Evolutionary conservation across 2,888 invertebrate genomes (phyloP).

Genomic region (Mesopsocus fuscifrons): DNA sequence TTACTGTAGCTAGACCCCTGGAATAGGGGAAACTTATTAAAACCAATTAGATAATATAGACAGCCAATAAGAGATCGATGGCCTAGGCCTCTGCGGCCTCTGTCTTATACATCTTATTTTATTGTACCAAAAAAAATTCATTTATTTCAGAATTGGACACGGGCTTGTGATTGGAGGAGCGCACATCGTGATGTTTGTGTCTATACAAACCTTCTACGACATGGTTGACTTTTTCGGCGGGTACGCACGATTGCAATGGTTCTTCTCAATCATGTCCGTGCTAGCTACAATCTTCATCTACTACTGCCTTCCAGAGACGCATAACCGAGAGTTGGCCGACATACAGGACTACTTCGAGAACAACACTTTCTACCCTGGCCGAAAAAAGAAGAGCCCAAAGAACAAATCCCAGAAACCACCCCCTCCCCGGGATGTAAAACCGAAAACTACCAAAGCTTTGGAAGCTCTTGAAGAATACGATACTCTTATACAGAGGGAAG

Average conservation of each 20-base stretch:
- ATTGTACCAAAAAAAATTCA: too few species aligned
- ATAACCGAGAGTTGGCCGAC: conserved; percentile 27
- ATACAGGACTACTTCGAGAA: conserved; percentile 28
- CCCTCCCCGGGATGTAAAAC: neutral
- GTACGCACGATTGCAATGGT: conserved; percentile 15
- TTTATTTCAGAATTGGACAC: conserved; percentile 30
- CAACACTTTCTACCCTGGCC: neutral
- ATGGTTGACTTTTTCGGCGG: conserved; percentile 24
- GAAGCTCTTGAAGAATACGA: conserved; percentile 4
- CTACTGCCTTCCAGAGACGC: conserved; percentile 30
- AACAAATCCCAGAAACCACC: neutral
- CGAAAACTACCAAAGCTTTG: neutral
- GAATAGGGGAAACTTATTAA: too few species aligned
- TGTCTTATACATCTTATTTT: too few species aligned
- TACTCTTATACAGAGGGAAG: conserved; percentile 1
- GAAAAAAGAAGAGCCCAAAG: conserved; percentile 4
- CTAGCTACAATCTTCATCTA: conserved; percentile 25
- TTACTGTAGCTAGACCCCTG: too few species aligned
- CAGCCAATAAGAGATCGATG: too few species aligned
- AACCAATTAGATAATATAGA: neutral
- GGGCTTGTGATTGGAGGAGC: conserved; percentile 35
- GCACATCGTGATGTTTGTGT: conserved; percentile 35
- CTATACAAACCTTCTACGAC: conserved; percentile 30
- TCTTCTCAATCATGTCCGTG: conserved; percentile 14
- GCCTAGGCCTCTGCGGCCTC: too few species aligned